Evolutionary conservation across 2,797 vertebrate genomes (phyloP).

Genomic region (Erpetoichthys calabaricus): DNA sequence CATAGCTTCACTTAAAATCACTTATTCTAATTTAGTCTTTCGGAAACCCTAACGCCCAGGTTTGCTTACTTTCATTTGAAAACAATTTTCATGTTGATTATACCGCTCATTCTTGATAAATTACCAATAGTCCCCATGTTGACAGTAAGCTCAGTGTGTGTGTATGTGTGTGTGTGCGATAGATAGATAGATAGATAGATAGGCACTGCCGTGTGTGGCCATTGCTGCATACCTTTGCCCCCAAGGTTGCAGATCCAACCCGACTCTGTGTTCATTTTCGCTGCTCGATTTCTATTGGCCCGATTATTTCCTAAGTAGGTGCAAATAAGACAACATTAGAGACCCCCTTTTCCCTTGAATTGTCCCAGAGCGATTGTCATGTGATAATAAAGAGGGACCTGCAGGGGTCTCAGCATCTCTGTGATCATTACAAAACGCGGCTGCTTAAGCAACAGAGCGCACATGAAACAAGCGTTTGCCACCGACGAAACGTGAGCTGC

Average conservation of each 20-base stretch:
- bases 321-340: conserved; percentile 26
- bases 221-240: conserved; percentile 10
- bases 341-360: conserved; percentile 31
- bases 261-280: conserved; percentile 14
- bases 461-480: conserved; percentile 24
- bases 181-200: conserved; percentile 12
- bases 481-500: conserved; percentile 26
- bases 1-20: too few species aligned
- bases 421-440: conserved; percentile 68
- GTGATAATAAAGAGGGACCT: conserved; percentile 67
- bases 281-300: conserved; percentile 19
- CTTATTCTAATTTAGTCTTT: too few species aligned
- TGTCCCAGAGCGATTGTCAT: conserved; percentile 62
- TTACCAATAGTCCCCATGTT: not conserved
- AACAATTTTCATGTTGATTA: too few species aligned
- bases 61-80: too few species aligned
- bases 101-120: too few species aligned
- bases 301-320: conserved; percentile 22
- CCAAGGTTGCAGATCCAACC: conserved; percentile 14
- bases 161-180: conserved; percentile 11
- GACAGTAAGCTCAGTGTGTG: conserved; percentile 11
- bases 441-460: conserved; percentile 34
- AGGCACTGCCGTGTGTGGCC: conserved; percentile 12
- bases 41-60: too few species aligned
- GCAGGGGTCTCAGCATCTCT: conserved; percentile 58